Base-by-base conservation (phyloP, 2,113 vertebrate species). In the Sturnira hondurensis region DNA sequence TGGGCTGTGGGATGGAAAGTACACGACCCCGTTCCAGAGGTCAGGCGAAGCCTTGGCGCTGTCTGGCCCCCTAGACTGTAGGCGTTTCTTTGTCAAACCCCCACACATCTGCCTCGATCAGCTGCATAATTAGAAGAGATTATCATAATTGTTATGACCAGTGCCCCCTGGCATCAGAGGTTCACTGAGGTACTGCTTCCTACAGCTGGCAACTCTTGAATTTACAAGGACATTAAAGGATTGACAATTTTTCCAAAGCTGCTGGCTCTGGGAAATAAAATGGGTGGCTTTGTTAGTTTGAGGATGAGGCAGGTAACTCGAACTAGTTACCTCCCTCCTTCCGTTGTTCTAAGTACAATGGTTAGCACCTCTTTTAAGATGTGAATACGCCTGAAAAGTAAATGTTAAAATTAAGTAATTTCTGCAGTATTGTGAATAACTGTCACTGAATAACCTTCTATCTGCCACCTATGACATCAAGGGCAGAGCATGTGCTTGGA, bases 401-500 rank as follows among this genome's bases (percentile, higher is more conserved):
- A 83, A 61, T 54, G 41, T 71, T 85, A 56, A 61, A 84, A 14
- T 88, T 82, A 74, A n/a, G 20, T 47, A 76, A 63, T 68, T 89
- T 96, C 61, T 86, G 47, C 19, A 63, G 67, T 86, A 54, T 86
- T 91, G 19, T 78, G 89, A 92, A 24, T 67, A 86, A 31, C 7
- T 71, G 43, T 78, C 68, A n/a, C 17, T 8, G n/a, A 56, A 2
- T 47, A 33, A 65, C 67, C 82, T 83, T 43, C 26, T 81, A 5
- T 33, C 56, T 77, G 36, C 33, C 17, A 68, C 56, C 52, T 74
- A 54, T 36, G 68, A 61, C 50, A n/a, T 38, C n/a, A 81, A 43
- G 28, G 26, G 47, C 82, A 97, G 73, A 81, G 14, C 3, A 33
- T 56, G 52, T 24, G 81, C 78, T 86, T 52, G 33, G 33, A 17